Percentiles rank a stretch among this genome's conserved stretches.
These are phyloP conservation scores for Noctuana brunneofusca DNA, from an alignment of 2,888 invertebrate genomes.

Conservation along the genomic window DNA sequence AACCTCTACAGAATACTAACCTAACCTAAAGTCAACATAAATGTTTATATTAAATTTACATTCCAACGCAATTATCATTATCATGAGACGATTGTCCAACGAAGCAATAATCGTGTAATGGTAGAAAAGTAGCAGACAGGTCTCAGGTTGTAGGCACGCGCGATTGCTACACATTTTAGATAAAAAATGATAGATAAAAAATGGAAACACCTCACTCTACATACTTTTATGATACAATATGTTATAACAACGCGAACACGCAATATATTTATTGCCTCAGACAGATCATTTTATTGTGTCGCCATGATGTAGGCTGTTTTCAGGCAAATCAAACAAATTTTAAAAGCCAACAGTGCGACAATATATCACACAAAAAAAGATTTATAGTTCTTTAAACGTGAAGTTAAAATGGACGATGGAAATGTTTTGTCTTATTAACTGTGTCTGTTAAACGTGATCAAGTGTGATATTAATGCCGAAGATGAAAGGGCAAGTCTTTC, in stretches of 20 bases:
- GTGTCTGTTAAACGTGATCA: conserved; percentile 9
- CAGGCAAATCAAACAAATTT: conserved; percentile 34
- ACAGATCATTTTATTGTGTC: conserved; percentile 31
- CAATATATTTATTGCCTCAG: conserved; percentile 16
- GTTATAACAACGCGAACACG: conserved; percentile 17
- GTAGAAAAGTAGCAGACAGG: too few species aligned
- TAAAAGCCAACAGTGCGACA: conserved; percentile 30
- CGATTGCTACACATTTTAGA: too few species aligned
- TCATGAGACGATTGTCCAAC: too few species aligned
- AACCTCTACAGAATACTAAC: too few species aligned
- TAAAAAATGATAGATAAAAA: too few species aligned
- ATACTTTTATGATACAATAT: background rate
- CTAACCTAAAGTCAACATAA: too few species aligned
- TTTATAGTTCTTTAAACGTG: conserved; percentile 26
- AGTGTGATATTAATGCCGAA: background rate
- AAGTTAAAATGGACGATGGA: conserved; percentile 18
- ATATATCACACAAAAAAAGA: conserved; percentile 33
- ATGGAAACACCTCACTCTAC: background rate
- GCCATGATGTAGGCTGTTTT: conserved; percentile 27
- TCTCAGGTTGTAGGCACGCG: too few species aligned
- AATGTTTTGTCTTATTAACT: conserved; percentile 29
- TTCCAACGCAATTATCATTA: too few species aligned
- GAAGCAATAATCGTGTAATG: too few species aligned
- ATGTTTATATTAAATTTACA: too few species aligned
- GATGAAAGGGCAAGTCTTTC: too few species aligned